Base-by-base conservation (phyloP, 2,113 vertebrate species). In the Polyodon spathula region DNA sequence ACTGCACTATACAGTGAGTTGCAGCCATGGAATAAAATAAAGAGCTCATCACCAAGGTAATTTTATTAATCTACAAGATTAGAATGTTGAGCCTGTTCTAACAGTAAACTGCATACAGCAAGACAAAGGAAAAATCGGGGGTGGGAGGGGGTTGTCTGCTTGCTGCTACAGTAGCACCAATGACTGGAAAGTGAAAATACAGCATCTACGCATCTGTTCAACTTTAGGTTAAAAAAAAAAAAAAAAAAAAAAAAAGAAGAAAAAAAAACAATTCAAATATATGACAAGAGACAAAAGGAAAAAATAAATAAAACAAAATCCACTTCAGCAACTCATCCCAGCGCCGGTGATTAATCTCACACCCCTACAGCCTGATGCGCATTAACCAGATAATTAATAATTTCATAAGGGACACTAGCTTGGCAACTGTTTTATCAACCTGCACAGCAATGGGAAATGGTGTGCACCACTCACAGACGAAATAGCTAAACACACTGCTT, bases 351-450 rank as follows among this genome's bases (percentile, higher is more conserved):
- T 95, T 95, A 97, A 97, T 97, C 92, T 94, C 90, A 78, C 87
- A 86, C 86, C 91, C n/a, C 89, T 80, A 84, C 86, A 87, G 91
- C 85, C 91, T 88, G 88, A 90, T 91, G 89, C 90, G 90, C 94
- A 95, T 97, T 97, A 97, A 92, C 91, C 86, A 90, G 89, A 90
- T 97, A 97, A 97, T 97, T 95, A 95, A 96, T 97, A 93, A 93
- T 94, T 96, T 96, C 93, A 93, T 93, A 81, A 86, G 90, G 89
- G 89, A 92, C 81, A 88, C 82, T 73, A 79, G 88, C 82, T 87
- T 80, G 37, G 86, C 88, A 86, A 92, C 89, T 90, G 88, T 89
- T 91, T 90, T 85, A 93, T 90, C 90, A 94, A 86, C 82, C 85
- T 86, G 85, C 86, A 80, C 77, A 78, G 84, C 72, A 75, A 76